Evolutionary conservation across 2,888 invertebrate species (phyloP).

Genomic region (Amorpha juglandis): DNA sequence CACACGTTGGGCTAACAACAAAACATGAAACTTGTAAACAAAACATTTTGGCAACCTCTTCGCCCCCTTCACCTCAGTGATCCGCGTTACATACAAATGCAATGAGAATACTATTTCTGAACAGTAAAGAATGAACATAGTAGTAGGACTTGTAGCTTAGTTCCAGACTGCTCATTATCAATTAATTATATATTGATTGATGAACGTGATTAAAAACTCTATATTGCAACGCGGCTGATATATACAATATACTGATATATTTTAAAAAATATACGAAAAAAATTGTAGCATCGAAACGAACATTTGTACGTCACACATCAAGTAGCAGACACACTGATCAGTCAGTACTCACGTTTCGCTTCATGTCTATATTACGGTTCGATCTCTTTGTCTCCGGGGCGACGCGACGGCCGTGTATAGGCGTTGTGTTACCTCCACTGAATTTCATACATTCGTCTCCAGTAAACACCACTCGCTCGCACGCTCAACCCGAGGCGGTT

Average conservation of each 20-base stretch:
- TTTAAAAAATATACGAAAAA: too few relatives aligned
- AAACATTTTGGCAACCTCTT: slow-evolving; percentile 65
- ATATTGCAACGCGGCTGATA: too few relatives aligned
- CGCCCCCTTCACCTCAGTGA: slow-evolving; percentile 47
- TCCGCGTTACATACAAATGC: slow-evolving; percentile 40
- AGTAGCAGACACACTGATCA: slow-evolving; percentile 22
- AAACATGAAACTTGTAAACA: slow-evolving; percentile 53
- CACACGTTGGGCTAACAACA: slow-evolving; percentile 27
- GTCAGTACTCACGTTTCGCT: slow-evolving; percentile 77
- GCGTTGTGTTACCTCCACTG: slow-evolving; percentile 47
- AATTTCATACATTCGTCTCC: slow-evolving; percentile 58
- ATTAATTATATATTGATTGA: not conserved
- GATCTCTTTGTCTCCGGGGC: slow-evolving; percentile 13
- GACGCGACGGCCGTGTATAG: slow-evolving; percentile 27
- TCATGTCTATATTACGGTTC: slow-evolving; percentile 54
- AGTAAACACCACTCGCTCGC: slow-evolving; percentile 62
- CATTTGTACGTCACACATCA: not conserved
- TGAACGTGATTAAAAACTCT: not conserved
- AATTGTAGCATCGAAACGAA: too few relatives aligned
- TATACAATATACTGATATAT: too few relatives aligned
- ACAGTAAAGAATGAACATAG: slow-evolving; percentile 34
- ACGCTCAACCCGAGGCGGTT: slow-evolving; percentile 64
- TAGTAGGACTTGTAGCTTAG: not conserved
- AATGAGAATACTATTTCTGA: slow-evolving; percentile 53
- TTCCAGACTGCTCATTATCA: not conserved